Percentiles rank a stretch among this genome's conserved stretches.
phyloP scores from a whole-genome alignment of 2,797 vertebrate species.

The Cetoscarus ocellatus region DNA sequence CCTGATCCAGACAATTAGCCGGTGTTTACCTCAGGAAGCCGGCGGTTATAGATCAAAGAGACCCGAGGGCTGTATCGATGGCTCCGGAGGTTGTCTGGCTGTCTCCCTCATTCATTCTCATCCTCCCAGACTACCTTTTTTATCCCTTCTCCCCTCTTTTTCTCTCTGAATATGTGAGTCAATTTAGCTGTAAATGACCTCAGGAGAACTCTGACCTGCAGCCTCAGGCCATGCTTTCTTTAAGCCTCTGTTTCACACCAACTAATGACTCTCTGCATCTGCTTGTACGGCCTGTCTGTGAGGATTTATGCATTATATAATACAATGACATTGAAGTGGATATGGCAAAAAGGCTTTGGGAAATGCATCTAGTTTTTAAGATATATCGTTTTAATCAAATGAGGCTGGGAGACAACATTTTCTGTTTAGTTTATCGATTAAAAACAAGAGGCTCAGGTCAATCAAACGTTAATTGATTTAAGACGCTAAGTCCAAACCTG shows the following conservation, averaged over 20 bases:
- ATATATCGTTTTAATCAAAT: no score
- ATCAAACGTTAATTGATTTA: no score
- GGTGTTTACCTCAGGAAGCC: constrained; percentile 89
- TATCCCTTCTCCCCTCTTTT: constrained; percentile 30
- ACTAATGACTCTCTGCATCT: constrained; percentile 11
- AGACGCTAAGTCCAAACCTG: no score
- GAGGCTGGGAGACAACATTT: no score
- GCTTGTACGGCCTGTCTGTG: constrained; percentile 7
- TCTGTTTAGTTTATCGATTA: no score
- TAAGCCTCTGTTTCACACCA: constrained; percentile 54
- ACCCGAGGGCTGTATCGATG: constrained; percentile 64
- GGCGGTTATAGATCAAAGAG: constrained; percentile 85
- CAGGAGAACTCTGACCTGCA: constrained; percentile 58
- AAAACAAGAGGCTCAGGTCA: no score
- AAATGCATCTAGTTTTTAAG: no score
- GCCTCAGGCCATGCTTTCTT: constrained; percentile 46
- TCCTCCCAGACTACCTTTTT: constrained; percentile 15
- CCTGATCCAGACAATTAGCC: constrained; percentile 92
- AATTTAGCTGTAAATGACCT: constrained; percentile 50
- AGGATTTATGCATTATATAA: constrained; percentile 25
- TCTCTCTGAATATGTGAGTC: constrained; percentile 14
- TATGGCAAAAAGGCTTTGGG: background rate
- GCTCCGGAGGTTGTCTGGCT: constrained; percentile 75
- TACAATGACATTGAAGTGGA: background rate
- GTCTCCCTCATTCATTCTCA: constrained; percentile 57